Percentiles rank a stretch among this genome's conserved stretches.
These are phyloP conservation scores for Oscheius sp. DNA, from an alignment of 2,888 invertebrate genomes.

Conservation along the genomic window DNA sequence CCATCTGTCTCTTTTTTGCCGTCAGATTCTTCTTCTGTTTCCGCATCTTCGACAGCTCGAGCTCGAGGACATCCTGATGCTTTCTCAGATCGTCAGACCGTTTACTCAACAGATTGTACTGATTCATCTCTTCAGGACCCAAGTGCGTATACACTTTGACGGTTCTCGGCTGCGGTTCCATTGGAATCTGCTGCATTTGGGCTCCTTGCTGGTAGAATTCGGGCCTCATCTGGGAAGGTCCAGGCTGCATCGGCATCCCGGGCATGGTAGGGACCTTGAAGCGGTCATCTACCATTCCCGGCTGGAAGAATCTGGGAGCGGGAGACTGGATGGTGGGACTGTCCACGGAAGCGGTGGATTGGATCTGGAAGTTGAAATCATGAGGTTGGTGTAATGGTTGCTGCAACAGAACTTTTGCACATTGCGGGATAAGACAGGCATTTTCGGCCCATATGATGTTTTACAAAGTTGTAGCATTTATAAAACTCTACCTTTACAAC, in stretches of 20 bases:
- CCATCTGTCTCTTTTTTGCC: slow-evolving; percentile 63
- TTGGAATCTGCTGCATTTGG: slow-evolving; percentile 17
- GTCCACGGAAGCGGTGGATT: slow-evolving; percentile 41
- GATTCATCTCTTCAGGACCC: slow-evolving; percentile 18
- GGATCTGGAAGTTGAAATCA: slow-evolving; percentile 10
- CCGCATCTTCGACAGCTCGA: slow-evolving; percentile 48
- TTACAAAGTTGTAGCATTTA: no score
- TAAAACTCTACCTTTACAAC: no score
- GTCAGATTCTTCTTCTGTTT: slow-evolving; percentile 71
- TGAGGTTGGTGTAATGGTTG: no score
- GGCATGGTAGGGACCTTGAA: slow-evolving; percentile 47
- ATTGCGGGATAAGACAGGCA: no score
- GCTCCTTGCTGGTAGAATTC: slow-evolving; percentile 30
- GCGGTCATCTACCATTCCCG: slow-evolving; percentile 28
- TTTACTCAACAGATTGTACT: slow-evolving; percentile 35
- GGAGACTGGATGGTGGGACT: slow-evolving; percentile 50
- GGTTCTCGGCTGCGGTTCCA: slow-evolving; percentile 1
- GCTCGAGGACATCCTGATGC: slow-evolving; percentile 44
- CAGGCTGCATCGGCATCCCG: slow-evolving; percentile 31
- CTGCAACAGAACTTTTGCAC: no score
- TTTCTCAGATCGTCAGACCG: slow-evolving; percentile 34
- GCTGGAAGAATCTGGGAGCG: slow-evolving; percentile 1
- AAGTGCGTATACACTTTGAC: slow-evolving; percentile 23
- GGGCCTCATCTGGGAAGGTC: slow-evolving; percentile 31
- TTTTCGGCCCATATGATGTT: no score